Evolutionary conservation across 2,113 vertebrate species (phyloP).

Genomic region (Anarhynchus alexandrinus): DNA sequence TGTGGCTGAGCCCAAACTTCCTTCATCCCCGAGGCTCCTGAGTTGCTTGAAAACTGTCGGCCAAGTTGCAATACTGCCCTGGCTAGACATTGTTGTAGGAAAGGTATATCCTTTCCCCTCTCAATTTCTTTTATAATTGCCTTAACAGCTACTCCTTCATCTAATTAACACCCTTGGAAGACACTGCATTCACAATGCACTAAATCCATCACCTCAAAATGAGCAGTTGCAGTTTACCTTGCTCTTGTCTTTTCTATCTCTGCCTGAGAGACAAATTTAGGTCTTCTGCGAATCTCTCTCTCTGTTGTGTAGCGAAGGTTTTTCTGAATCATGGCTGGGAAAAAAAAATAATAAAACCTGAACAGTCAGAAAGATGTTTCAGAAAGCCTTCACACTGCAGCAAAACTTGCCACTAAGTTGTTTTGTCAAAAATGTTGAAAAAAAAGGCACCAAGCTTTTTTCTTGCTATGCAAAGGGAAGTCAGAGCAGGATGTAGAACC

Average conservation of each 20-base stretch:
- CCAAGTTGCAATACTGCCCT: background rate
- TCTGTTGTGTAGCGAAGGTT: conserved; percentile 74
- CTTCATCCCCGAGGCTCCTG: background rate
- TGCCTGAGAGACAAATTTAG: conserved; percentile 75
- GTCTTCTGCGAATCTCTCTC: conserved; percentile 79
- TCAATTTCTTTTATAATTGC: background rate
- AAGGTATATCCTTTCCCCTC: background rate
- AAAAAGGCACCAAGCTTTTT: background rate
- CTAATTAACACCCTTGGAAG: background rate
- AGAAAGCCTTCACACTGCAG: background rate
- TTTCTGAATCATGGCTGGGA: conserved; percentile 81
- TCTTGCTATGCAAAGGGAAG: background rate
- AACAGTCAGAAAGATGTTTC: background rate
- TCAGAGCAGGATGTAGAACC: background rate
- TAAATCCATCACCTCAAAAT: background rate
- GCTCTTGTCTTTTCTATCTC: conserved; percentile 65
- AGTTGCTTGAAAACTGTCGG: background rate
- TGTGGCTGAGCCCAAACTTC: background rate
- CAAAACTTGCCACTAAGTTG: background rate
- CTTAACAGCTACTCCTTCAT: background rate
- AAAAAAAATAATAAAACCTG: background rate
- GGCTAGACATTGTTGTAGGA: background rate
- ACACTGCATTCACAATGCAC: background rate
- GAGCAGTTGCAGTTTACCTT: conserved; percentile 32
- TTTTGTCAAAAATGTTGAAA: background rate